These are phyloP conservation scores for Nothoprocta pentlandii DNA, from an alignment of 2,113 vertebrate genomes.

Conservation along the genomic window DNA sequence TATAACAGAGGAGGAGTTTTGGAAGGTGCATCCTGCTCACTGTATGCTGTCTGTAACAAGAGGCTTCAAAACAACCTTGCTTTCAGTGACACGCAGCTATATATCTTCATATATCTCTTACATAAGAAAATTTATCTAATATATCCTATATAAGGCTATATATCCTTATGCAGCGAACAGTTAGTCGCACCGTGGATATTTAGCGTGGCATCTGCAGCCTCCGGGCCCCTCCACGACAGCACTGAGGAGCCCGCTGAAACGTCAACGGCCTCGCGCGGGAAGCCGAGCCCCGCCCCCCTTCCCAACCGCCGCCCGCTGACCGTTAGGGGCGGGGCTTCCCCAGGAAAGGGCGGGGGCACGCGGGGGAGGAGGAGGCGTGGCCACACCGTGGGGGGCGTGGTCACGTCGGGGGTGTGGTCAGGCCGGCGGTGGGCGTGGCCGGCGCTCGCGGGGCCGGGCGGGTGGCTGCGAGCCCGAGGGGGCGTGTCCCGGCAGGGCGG, in stretches of 20 bases:
- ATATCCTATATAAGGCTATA: too few relatives aligned
- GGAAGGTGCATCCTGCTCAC: neutral
- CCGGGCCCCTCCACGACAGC: too few relatives aligned
- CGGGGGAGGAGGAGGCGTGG: neutral
- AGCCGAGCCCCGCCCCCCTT: too few relatives aligned
- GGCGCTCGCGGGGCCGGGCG: neutral
- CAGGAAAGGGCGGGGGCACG: neutral
- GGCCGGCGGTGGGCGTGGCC: too few relatives aligned
- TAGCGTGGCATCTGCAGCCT: too few relatives aligned
- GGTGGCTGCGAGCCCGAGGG: neutral
- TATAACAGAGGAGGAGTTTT: fast-evolving
- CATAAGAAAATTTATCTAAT: too few relatives aligned
- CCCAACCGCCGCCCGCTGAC: neutral
- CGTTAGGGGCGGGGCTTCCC: neutral
- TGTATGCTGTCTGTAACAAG: neutral
- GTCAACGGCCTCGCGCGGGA: too few relatives aligned
- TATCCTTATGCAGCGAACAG: fast-evolving
- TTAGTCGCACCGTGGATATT: fast-evolving
- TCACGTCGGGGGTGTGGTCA: too few relatives aligned
- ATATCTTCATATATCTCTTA: too few relatives aligned
- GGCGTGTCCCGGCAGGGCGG: neutral
- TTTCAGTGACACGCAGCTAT: neutral
- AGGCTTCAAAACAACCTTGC: neutral
- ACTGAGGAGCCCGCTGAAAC: too few relatives aligned
- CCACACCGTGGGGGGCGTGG: too few relatives aligned